Base-by-base conservation (phyloP, 2,797 vertebrate species). In the Serranus cabrilla region DNA sequence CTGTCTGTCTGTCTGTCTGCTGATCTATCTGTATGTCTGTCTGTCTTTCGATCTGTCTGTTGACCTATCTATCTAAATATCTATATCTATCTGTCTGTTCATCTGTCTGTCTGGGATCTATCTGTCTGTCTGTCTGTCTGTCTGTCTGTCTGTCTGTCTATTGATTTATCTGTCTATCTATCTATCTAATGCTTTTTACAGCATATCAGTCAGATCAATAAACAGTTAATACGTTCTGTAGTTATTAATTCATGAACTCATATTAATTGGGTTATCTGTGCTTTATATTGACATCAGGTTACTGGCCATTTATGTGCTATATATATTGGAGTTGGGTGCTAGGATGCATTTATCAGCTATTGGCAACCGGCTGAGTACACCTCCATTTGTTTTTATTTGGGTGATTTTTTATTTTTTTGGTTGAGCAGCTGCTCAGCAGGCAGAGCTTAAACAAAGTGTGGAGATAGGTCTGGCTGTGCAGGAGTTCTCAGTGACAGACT, bases 1-100 rank as follows among this genome's bases (percentile, higher is more conserved):
- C 57, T 56, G 11, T 55, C 73, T 40, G 20, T 65, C 61, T 42
- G 20, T 57, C 71, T 50, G 21, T 74, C 61, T 40, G 25, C 54
- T 49, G 34, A 37, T 60, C 56, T 21, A 40, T 68, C 54, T 2
- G 5, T 34, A 42, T 31, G 14, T 65, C 63, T 16, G 10, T 39
- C 6, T 37, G 21, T 57, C 43, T 47, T 37, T 45, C n/a, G n/a
- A n/a, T n/a, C 47, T 20, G 13, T 71, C 18, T 11, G 27, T 6
- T 27, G 34, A 59, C 37, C 40, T 11, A 42, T 60, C 21, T 13
- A 25, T 39, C 4, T 40, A n/a, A n/a, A n/a, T n/a, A n/a, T n/a
- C n/a, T n/a, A n/a, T 27, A 6, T 27, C 27, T 27, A 6, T 27
- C 27, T 27, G 27, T 27, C 27, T 27, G 6, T 34, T 7, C 7